Percentiles rank a stretch among this genome's conserved stretches.
These are phyloP conservation scores for Andricus quercusramuli DNA, from an alignment of 2,888 invertebrate species.

Conservation along the genomic window DNA sequence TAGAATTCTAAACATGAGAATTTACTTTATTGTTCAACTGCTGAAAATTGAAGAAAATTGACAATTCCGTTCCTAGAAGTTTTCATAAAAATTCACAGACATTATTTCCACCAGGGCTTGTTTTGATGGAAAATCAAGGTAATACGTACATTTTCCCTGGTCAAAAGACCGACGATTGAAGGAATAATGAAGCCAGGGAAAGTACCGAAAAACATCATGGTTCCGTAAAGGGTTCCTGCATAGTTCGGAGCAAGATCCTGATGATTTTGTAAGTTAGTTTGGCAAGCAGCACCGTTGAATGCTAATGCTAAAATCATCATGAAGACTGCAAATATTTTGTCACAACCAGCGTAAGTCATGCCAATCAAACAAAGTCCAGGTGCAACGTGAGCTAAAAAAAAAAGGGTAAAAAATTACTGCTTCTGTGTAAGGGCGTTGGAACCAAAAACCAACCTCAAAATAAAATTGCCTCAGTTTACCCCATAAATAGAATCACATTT, in stretches of 20 bases:
- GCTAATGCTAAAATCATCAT: constrained; percentile 72
- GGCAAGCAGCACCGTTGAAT: constrained; percentile 75
- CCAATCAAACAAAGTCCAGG: constrained; percentile 80
- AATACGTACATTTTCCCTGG: constrained; percentile 65
- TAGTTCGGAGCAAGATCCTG: constrained; percentile 77
- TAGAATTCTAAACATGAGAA: too few species aligned
- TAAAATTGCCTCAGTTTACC: too few species aligned
- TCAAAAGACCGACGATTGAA: constrained; percentile 71
- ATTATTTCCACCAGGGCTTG: too few species aligned
- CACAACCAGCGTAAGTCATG: constrained; percentile 74
- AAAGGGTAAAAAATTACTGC: neutral
- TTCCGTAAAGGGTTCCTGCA: constrained; percentile 76
- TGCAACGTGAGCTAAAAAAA: constrained; percentile 68
- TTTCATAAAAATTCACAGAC: too few species aligned
- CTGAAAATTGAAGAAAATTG: too few species aligned
- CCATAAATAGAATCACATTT: too few species aligned
- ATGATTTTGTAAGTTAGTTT: constrained; percentile 76
- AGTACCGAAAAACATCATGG: constrained; percentile 77
- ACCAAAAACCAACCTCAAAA: too few species aligned
- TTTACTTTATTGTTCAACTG: too few species aligned
- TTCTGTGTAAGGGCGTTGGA: too few species aligned
- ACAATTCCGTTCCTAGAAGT: too few species aligned
- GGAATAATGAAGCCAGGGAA: constrained; percentile 76
- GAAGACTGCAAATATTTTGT: constrained; percentile 65
- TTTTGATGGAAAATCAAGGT: neutral